Base-by-base conservation (phyloP, 2,113 vertebrate species). In the Nesogale talazaci region DNA sequence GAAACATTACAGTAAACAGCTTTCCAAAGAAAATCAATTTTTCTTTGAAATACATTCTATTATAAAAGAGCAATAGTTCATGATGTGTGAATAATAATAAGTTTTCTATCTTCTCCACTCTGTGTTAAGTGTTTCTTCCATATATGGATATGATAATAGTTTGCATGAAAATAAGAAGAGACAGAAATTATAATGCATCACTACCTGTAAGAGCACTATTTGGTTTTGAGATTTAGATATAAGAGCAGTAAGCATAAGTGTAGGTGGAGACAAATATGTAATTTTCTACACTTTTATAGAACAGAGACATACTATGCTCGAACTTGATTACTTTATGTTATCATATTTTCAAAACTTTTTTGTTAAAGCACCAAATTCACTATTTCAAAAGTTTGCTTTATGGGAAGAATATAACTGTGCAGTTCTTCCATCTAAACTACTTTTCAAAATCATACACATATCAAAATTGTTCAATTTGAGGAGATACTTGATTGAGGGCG, bases 1-100 rank as follows among this genome's bases (percentile, higher is more conserved):
- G 92, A 94, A 96, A 95, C 91, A 94, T 88, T 92, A 90, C 4
- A 69, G 74, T 59, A 93, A 97, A 91, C 63, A 91, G 82, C 65
- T 72, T 88, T 46, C 22, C 89, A 94, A 84, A 77, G 88, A 83
- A 88, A 87, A 94, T 52, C 91, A 86, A 95, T 96, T 95, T 92
- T 31, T 78, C 93, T 93, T 83, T 83, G 19, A 92, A 92, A 70
- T 25, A 82, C 52, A 91, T 88, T 93, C 94, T 93, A 92, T 69
- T 87, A 29, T 52, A 76, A 87, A 92, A 93, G 27, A 87, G 38
- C 61, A 92, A 90, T 92, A 93, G 77, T 91, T 93, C 57, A 52
- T 76, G 72, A 40, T 75, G 57, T 36, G 14, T 69, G 19, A 94
- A 92, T 86, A 93, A 88, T 86, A 88, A 95, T 92, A 89, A 85